phyloP scores from a whole-genome alignment of 1,140 invertebrate genomes.

The Drosophila baimaii region DNA sequence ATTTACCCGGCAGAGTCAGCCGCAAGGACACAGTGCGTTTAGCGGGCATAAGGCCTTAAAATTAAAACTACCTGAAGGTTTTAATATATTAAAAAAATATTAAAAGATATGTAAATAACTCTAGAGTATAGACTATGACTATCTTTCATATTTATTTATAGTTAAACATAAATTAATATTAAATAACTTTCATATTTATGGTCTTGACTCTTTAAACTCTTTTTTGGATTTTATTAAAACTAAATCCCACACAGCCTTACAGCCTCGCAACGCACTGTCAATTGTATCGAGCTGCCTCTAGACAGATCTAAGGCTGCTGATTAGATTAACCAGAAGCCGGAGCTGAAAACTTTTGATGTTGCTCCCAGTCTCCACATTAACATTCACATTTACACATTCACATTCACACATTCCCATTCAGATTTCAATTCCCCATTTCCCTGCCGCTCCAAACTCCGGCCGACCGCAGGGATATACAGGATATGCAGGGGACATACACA shows the following conservation, averaged over 20 bases:
- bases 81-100: neutral
- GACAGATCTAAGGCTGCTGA: slow-evolving; percentile 22
- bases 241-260: neutral
- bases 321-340: slow-evolving; percentile 40
- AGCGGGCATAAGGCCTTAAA: neutral
- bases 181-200: neutral
- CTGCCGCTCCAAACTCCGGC: neutral
- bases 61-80: too few species aligned
- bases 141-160: neutral
- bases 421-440: slow-evolving; percentile 25
- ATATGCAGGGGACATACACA: slow-evolving; percentile 11
- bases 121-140: neutral
- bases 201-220: neutral
- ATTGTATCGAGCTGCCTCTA: neutral
- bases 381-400: slow-evolving; percentile 1
- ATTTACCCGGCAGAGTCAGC: slow-evolving; percentile 6
- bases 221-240: neutral
- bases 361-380: slow-evolving; percentile 8
- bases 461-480: slow-evolving; percentile 13
- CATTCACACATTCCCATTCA: slow-evolving; percentile 29
- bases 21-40: slow-evolving; percentile 18
- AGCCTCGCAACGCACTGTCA: slow-evolving; percentile 24
- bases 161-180: neutral
- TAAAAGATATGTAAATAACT: neutral
- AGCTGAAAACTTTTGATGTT: slow-evolving; percentile 50